A percentile compares a stretch with the other conserved stretches of the same genome.
Conservation (phyloP, 2,113 vertebrate species). For the Salvelinus sp. region DNA sequence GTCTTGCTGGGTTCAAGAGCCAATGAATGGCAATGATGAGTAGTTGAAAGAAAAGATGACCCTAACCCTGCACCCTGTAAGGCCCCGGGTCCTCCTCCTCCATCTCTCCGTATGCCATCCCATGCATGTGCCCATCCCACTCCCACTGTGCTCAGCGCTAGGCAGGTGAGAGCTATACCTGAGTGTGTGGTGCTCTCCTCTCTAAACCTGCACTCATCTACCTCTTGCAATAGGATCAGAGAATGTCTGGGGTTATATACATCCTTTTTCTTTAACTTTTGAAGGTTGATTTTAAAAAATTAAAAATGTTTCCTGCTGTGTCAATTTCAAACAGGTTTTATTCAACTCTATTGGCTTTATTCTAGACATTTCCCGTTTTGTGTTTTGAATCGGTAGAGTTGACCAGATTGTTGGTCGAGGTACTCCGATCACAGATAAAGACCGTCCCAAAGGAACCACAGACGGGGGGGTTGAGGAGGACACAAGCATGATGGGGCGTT, state of each 20-base stretch:
- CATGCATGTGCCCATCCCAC: conserved; percentile 39
- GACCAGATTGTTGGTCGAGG: conserved; percentile 97
- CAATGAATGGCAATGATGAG: background rate
- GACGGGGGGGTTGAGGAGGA: conserved; percentile 93
- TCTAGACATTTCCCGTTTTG: conserved; percentile 28
- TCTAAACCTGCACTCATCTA: background rate
- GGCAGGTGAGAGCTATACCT: conserved; percentile 17
- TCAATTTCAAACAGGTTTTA: background rate
- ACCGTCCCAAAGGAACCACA: conserved; percentile 84
- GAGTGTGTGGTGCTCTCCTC: conserved; percentile 5
- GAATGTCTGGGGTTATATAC: background rate
- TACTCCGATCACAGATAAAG: conserved; percentile 88
- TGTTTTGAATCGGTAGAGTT: conserved; percentile 78
- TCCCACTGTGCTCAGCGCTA: conserved; percentile 19
- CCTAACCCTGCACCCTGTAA: background rate
- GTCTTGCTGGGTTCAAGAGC: no score
- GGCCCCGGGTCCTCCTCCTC: conserved; percentile 1
- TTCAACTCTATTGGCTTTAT: conserved; percentile 9
- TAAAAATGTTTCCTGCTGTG: no score
- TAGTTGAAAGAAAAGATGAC: background rate
- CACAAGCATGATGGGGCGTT: conserved; percentile 97
- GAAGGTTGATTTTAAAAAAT: no score
- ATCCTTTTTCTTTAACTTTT: background rate
- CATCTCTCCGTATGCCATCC: conserved; percentile 13
- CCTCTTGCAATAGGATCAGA: background rate